These are phyloP conservation scores for Bombylius discolor DNA, from an alignment of 2,888 invertebrate genomes.

Conservation along the genomic window DNA sequence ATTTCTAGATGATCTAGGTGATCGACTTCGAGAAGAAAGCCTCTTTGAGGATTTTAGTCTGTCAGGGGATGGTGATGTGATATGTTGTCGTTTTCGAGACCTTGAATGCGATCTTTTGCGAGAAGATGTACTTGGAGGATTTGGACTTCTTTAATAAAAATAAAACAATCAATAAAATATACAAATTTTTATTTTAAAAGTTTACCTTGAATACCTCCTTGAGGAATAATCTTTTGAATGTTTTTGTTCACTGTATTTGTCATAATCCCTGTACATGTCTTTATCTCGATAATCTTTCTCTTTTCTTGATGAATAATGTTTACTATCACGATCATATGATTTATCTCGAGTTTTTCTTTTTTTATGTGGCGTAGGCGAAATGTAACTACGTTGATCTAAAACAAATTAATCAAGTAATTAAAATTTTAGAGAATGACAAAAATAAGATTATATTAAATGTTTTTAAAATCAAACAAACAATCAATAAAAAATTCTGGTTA, in stretches of 20 bases:
- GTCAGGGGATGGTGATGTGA: conserved; percentile 33
- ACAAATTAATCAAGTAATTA: not conserved
- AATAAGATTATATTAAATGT: too few relatives aligned
- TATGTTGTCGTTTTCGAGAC: conserved; percentile 31
- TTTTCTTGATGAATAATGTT: conserved; percentile 7
- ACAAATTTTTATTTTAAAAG: too few relatives aligned
- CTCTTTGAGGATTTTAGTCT: conserved; percentile 37
- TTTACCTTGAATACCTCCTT: conserved; percentile 19
- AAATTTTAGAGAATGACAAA: too few relatives aligned
- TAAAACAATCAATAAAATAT: not conserved
- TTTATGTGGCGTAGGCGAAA: conserved; percentile 29
- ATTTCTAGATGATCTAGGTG: conserved; percentile 24
- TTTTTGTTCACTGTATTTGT: conserved; percentile 29
- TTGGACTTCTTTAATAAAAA: conserved; percentile 25
- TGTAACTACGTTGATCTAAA: not conserved
- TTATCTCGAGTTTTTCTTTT: conserved; percentile 27
- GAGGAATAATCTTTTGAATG: conserved; percentile 23
- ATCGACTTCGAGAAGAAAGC: conserved; percentile 30
- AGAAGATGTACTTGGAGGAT: conserved; percentile 12
- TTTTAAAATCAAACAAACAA: too few relatives aligned
- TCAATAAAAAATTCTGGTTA: conserved; percentile 10
- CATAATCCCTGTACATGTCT: conserved; percentile 20
- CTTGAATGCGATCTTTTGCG: conserved; percentile 27
- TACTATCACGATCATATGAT: conserved; percentile 13
- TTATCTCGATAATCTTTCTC: conserved; percentile 11